Conservation (phyloP, 2,888 invertebrate species). For the Tipula helvola region DNA sequence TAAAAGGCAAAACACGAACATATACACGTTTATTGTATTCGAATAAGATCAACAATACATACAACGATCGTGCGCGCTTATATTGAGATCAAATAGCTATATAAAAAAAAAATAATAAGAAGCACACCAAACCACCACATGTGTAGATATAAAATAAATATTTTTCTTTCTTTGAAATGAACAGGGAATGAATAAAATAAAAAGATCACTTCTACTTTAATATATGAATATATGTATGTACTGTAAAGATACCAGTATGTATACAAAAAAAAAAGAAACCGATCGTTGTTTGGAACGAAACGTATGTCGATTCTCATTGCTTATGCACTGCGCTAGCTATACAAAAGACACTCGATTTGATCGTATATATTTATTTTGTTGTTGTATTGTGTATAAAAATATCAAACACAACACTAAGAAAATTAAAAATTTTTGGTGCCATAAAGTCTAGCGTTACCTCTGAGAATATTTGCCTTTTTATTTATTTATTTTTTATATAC, state of each 20-base stretch:
- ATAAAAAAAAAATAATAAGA: neutral
- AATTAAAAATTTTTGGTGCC: conserved; percentile 13
- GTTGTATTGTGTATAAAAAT: neutral
- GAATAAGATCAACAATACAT: neutral
- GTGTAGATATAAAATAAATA: neutral
- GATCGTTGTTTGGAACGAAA: neutral
- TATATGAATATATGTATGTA: neutral
- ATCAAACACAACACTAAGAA: conserved; percentile 4
- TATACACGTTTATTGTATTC: neutral
- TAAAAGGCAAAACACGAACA: neutral
- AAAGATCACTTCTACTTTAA: neutral
- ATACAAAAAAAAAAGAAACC: neutral
- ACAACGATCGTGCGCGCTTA: neutral
- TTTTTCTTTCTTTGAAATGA: neutral
- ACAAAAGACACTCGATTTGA: neutral
- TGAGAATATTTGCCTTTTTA: neutral
- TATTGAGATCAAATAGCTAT: neutral
- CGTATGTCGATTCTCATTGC: neutral
- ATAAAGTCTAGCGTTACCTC: conserved; percentile 12
- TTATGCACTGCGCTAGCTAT: neutral
- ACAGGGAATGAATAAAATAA: neutral
- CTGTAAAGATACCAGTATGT: neutral
- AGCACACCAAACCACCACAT: neutral
- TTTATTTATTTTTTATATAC: neutral
- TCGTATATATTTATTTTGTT: neutral